Conservation (phyloP, 2,113 vertebrate genomes). For the Reinhardtius hippoglossoides region DNA sequence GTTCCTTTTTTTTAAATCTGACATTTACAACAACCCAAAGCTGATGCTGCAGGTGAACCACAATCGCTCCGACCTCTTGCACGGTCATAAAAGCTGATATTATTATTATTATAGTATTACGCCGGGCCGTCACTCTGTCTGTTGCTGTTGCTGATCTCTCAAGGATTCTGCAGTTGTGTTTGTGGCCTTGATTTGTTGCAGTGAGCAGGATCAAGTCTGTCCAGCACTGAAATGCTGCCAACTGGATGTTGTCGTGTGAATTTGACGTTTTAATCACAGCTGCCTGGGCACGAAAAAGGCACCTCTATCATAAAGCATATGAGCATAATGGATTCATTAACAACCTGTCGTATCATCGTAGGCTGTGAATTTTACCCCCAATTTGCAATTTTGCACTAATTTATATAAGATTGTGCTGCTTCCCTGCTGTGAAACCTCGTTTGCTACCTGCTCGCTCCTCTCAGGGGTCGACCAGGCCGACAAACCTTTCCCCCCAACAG, state of each 20-base stretch:
- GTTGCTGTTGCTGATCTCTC: background rate
- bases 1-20: background rate
- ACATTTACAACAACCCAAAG: background rate
- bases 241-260: too few species aligned
- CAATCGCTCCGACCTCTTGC: background rate
- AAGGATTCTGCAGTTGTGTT: conserved; percentile 17
- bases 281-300: background rate
- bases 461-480: too few species aligned
- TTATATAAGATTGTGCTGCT: background rate
- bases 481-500: too few species aligned
- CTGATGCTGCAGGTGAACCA: conserved; percentile 7
- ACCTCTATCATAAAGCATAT: background rate
- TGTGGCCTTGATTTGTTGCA: conserved; percentile 30
- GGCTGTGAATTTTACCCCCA: background rate
- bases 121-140: too few species aligned
- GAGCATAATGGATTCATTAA: background rate
- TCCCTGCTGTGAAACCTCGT: too few species aligned
- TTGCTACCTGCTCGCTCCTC: too few species aligned
- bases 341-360: background rate
- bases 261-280: background rate
- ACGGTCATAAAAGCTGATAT: background rate
- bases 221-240: background rate
- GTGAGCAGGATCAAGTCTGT: background rate
- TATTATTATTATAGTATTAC: too few species aligned
- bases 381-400: background rate